Conservation (phyloP, 2,888 invertebrate genomes). For the Rotaria sp. region DNA sequence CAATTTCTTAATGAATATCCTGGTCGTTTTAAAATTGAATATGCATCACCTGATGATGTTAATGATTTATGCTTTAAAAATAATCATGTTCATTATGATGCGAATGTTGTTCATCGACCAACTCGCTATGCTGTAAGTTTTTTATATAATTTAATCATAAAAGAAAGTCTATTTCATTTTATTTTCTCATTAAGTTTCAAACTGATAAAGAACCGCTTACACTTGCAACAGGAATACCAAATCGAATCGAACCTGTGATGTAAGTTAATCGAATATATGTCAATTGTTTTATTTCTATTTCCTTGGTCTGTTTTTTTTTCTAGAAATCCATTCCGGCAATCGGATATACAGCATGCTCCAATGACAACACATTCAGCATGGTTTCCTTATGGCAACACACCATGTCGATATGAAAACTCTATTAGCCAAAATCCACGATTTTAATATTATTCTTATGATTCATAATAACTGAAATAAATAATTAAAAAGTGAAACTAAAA, state of each 20-base stretch:
- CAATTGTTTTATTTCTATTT: too few relatives aligned
- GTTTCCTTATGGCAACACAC: constrained; percentile 8
- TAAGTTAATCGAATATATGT: background rate
- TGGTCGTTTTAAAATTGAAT: background rate
- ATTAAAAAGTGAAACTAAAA: background rate
- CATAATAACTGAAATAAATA: background rate
- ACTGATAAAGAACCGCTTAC: background rate
- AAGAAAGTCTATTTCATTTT: background rate
- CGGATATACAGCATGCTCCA: background rate
- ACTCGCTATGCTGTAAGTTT: constrained; percentile 11
- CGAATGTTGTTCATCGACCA: background rate
- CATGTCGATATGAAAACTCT: background rate
- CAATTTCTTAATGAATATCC: background rate
- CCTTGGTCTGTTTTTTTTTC: background rate
- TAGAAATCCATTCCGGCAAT: constrained; percentile 25
- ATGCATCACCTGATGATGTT: background rate
- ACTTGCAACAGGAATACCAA: background rate
- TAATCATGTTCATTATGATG: background rate
- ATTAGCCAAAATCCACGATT: background rate
- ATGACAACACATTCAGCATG: background rate
- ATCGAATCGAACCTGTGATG: background rate
- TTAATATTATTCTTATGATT: background rate
- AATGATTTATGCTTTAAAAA: constrained; percentile 24
- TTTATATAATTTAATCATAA: background rate
- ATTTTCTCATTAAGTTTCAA: background rate